Evolutionary conservation across 2,888 invertebrate species (phyloP), one percentile per base, ranked within the genome.

Genomic region (Gisinianus flammeolus): DNA sequence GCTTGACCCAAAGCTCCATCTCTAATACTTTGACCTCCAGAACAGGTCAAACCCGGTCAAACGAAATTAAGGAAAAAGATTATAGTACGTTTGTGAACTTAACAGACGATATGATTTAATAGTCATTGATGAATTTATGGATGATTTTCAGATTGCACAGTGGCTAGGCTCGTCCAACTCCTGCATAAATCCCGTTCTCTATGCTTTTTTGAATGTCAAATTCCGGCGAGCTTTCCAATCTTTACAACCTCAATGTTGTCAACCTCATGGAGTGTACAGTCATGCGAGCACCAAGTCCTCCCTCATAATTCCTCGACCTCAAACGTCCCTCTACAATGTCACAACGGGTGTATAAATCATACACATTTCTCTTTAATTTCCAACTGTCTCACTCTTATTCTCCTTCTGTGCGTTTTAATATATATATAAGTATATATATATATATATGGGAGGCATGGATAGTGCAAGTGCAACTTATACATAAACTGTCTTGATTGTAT

Each of bases 121-220:
- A n/a, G n/a, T n/a, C n/a, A n/a, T n/a, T n/a, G n/a, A n/a, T n/a
- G n/a, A n/a, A n/a, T n/a, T n/a, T n/a, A n/a, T n/a, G n/a, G n/a
- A n/a, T n/a, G n/a, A n/a, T n/a, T n/a, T n/a, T n/a, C n/a, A n/a
- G 3, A 90, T 97, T 72, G 96, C 94, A 5, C 96, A 95, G 87
- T 95, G 94, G 95, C 89, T 97, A 68, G 97, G 97, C 2, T 92
- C 95, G 0, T 95, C 96, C 24, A 97, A 97, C 87, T 95, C 95
- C 26, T 96, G 96, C 90, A 96, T 97, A 86, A 97, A 97, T 88
- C 97, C 97, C 0, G 93, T 97, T 81, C 90, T 97, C 78, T 96
- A 97, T 87, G 95, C 96, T 2, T 96, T 95, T 64, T 80, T 84
- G 26, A 84, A 84, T 54, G 81, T 80, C 2, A 84, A 84, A 35